Evolutionary conservation across 92 coral and sea anemone genomes (phyloP), one percentile per base, ranked within the genome.

Genomic region (Meandrina meandrites): DNA sequence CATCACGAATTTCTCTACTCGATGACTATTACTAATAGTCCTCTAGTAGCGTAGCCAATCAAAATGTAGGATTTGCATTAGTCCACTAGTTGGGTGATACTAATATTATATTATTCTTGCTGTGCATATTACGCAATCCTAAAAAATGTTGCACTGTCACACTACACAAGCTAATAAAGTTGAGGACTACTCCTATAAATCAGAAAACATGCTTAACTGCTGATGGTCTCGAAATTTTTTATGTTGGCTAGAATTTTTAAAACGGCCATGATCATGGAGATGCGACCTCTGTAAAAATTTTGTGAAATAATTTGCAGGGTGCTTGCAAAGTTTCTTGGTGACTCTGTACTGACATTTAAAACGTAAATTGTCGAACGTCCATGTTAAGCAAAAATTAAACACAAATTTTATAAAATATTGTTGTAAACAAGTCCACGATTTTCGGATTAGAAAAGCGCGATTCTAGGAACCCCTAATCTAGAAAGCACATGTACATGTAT

Each of bases 401-500:
- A 71, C 48, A 31, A 34, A 32, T 14, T 15, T 71, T 15, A 1
- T 30, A 19, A 17, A 16, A 71, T 14, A 30, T 17, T 34, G 17
- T 31, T 34, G 3, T 51, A 14, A 6, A 73, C 36, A 37, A 35
- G 36, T 40, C 27, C 6, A 40, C n/a, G n/a, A 22, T 37, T 73
- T 34, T 73, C 8, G 7, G 14, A 24, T 1, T 34, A 4, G n/a
- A 27, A 73, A 70, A 73, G n/a, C 48, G 24, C 6, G 28, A 36
- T 73, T 68, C 48, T 48, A 9, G 35, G 32, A 19, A 18, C 21
- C 28, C 9, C 27, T 11, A 17, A 27, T 71, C 62, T 30, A 24
- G 27, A 19, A 69, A 51, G 27, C 86, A 83, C 77, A 62, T 71
- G 79, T 71, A 67, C 8, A n/a, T n/a, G n/a, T n/a, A n/a, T 70